phyloP scores from a whole-genome alignment of 1,140 invertebrate species.

The Heliothis virescens region DNA sequence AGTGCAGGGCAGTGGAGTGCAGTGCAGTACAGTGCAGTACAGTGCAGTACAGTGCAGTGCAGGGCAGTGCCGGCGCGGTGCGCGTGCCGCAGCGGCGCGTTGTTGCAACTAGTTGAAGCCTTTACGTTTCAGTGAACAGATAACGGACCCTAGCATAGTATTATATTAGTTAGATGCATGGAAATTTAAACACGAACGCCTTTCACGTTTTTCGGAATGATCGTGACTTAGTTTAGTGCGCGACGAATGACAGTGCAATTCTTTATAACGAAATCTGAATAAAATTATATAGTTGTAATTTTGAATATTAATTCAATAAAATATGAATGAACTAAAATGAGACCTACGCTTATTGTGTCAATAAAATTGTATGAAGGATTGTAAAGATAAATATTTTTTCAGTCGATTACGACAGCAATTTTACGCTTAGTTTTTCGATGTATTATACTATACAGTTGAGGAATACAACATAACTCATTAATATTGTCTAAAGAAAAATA shows the following conservation, averaged over 20 bases:
- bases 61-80: no score
- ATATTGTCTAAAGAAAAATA: slow-evolving; percentile 2
- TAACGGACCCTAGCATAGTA: slow-evolving; percentile 45
- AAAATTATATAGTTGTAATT: slow-evolving; percentile 50
- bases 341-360: slow-evolving; percentile 73
- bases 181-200: slow-evolving; percentile 6
- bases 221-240: slow-evolving; percentile 44
- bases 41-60: background rate
- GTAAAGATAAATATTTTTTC: slow-evolving; percentile 74
- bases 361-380: slow-evolving; percentile 64
- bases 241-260: slow-evolving; percentile 48
- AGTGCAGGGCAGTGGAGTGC: background rate
- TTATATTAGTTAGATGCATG: slow-evolving; percentile 45
- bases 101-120: slow-evolving; percentile 7
- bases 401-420: slow-evolving; percentile 70
- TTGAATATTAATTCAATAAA: slow-evolving; percentile 48
- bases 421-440: slow-evolving; percentile 72
- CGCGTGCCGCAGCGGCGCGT: background rate
- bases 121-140: slow-evolving; percentile 51
- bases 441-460: slow-evolving; percentile 77
- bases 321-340: slow-evolving; percentile 47
- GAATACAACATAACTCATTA: slow-evolving; percentile 59
- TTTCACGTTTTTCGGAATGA: slow-evolving; percentile 28
- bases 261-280: slow-evolving; percentile 47
- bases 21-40: background rate